These are phyloP conservation scores for Crenichthys baileyi DNA, from an alignment of 2,797 vertebrate genomes.

Conservation along the genomic window DNA sequence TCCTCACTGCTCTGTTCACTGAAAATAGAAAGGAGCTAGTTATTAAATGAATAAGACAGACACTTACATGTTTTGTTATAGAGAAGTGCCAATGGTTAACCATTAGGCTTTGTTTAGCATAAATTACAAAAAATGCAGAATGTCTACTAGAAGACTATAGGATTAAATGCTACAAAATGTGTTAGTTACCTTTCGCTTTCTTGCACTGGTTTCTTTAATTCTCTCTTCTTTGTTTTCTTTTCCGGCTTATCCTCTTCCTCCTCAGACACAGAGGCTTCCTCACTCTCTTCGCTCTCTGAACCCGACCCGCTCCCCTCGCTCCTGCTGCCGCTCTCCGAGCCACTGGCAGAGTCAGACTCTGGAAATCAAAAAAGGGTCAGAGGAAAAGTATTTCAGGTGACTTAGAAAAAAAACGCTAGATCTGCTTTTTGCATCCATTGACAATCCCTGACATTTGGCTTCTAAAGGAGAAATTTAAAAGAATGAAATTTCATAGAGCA, in stretches of 20 bases:
- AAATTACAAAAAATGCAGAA: background rate
- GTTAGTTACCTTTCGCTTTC: constrained; percentile 73
- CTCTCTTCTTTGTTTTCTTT: constrained; percentile 78
- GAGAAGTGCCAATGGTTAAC: background rate
- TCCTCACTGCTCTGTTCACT: constrained; percentile 83
- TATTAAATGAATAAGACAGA: background rate
- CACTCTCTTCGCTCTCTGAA: constrained; percentile 85
- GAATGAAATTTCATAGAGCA: background rate
- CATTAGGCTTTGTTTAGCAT: background rate
- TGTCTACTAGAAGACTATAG: background rate
- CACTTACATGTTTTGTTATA: background rate
- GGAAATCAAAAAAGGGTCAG: background rate
- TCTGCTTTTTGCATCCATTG: background rate
- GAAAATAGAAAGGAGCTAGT: constrained; percentile 26
- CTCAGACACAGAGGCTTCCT: constrained; percentile 85
- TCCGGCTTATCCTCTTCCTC: constrained; percentile 80
- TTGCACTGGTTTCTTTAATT: constrained; percentile 61
- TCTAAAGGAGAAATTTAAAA: background rate
- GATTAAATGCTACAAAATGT: background rate
- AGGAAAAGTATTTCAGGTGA: background rate
- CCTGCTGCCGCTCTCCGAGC: constrained; percentile 81
- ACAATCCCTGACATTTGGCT: background rate
- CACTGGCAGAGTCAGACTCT: constrained; percentile 89
- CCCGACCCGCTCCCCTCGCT: constrained; percentile 83
- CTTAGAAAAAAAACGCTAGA: background rate